A percentile compares a stretch with the other conserved stretches of the same genome.
Evolutionary conservation across 2,888 invertebrate species (phyloP).

Genomic region (Galerucella pusilla): DNA sequence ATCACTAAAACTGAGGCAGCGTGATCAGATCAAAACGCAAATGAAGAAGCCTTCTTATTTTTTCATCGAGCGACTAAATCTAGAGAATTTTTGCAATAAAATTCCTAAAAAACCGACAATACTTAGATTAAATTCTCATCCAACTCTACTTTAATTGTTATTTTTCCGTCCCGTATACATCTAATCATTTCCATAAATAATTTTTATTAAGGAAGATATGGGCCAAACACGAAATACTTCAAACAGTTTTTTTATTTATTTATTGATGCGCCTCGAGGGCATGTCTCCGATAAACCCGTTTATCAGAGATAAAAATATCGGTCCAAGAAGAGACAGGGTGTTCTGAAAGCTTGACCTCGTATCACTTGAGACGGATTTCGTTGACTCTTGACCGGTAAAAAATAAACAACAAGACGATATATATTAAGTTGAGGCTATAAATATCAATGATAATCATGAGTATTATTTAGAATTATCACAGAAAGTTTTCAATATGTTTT

Average conservation of each 20-base stretch:
- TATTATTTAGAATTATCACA: neutral
- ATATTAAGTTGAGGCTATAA: conserved; percentile 2
- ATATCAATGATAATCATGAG: conserved; percentile 1
- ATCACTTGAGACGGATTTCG: conserved; percentile 21
- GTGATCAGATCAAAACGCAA: no score
- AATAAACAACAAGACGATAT: conserved; percentile 15
- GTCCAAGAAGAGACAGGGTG: conserved; percentile 12
- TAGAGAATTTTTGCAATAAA: no score
- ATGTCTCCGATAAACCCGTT: conserved; percentile 27
- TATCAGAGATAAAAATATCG: conserved; percentile 28
- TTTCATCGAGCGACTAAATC: no score
- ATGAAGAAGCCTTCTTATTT: no score
- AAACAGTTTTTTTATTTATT: conserved; percentile 11
- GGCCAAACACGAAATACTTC: conserved; percentile 1
- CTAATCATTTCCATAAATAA: conserved; percentile 4
- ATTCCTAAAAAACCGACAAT: no score
- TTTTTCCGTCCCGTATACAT: neutral
- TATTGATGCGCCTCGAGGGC: conserved; percentile 5
- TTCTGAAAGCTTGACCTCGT: conserved; percentile 26
- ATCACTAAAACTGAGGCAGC: no score
- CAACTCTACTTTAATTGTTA: neutral
- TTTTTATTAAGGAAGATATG: conserved; percentile 1
- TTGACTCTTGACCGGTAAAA: conserved; percentile 29
- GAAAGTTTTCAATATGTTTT: neutral
- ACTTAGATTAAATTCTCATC: neutral